Conservation (phyloP, 2,797 vertebrate species). For the Tragelaphus oryx region DNA sequence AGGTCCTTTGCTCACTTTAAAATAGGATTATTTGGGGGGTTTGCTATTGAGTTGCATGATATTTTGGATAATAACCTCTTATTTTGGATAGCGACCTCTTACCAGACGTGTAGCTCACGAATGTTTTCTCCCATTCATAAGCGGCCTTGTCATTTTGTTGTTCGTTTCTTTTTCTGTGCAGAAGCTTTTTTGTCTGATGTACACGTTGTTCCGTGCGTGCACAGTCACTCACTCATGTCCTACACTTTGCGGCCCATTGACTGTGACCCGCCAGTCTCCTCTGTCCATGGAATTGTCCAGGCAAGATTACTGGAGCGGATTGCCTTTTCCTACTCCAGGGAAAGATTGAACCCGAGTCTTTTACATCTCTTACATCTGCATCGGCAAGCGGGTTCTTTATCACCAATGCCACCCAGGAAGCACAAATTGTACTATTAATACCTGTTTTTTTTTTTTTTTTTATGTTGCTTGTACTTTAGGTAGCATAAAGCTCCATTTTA, state of each 20-base stretch:
- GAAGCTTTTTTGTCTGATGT: neutral
- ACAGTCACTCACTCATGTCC: neutral
- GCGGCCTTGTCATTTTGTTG: neutral
- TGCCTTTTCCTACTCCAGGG: neutral
- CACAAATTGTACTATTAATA: neutral
- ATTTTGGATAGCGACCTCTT: neutral
- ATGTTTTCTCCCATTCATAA: neutral
- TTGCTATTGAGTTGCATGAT: neutral
- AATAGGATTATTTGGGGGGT: neutral
- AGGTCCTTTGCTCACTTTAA: neutral
- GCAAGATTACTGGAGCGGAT: neutral
- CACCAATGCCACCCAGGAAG: neutral
- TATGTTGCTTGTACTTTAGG: neutral
- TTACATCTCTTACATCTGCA: neutral
- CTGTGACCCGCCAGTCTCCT: neutral
- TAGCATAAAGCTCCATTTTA: neutral
- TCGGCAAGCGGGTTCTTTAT: neutral
- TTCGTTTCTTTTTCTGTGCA: neutral
- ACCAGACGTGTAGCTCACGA: neutral
- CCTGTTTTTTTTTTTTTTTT: neutral
- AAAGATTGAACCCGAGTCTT: neutral
- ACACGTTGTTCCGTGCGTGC: fast-evolving
- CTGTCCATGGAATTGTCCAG: neutral
- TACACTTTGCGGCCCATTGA: neutral
- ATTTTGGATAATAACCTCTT: neutral